These are phyloP conservation scores for Austrolebias charrua DNA, from an alignment of 2,797 vertebrate species.

Conservation along the genomic window DNA sequence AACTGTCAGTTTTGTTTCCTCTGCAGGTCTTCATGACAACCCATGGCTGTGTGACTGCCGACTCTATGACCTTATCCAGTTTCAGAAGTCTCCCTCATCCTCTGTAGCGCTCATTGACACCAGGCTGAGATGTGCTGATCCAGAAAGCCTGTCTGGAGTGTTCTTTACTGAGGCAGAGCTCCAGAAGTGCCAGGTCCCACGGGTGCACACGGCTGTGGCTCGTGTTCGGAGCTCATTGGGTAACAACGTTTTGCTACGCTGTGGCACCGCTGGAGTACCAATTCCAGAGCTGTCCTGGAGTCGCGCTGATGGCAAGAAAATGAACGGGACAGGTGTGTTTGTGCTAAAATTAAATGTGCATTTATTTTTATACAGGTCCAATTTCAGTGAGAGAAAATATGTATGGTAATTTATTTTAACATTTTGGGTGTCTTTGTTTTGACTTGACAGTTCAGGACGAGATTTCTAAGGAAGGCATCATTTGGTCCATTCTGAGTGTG, in stretches of 20 bases:
- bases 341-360: conserved; percentile 6
- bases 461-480: conserved; percentile 92
- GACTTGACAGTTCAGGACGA: conserved; percentile 87
- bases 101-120: conserved; percentile 88
- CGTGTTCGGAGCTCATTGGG: conserved; percentile 88
- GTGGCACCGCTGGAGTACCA: conserved; percentile 90
- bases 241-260: conserved; percentile 89
- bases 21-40: conserved; percentile 94
- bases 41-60: conserved; percentile 96
- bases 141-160: conserved; percentile 88
- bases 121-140: conserved; percentile 85
- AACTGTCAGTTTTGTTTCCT: conserved; percentile 42
- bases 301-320: conserved; percentile 82
- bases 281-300: conserved; percentile 92
- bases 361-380: conserved; percentile 33
- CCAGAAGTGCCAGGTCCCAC: conserved; percentile 87
- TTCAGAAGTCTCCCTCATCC: conserved; percentile 87
- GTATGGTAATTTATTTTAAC: conserved; percentile 35
- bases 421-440: conserved; percentile 13
- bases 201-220: conserved; percentile 86
- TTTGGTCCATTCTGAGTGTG: conserved; percentile 92
- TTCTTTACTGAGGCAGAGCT: conserved; percentile 88
- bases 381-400: conserved; percentile 36
- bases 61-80: conserved; percentile 90
- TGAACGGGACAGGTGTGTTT: conserved; percentile 88